Percentiles rank a stretch among this genome's conserved stretches.
phyloP scores from a whole-genome alignment of 2,888 invertebrate genomes.

The Drosophila subsilvestris region DNA sequence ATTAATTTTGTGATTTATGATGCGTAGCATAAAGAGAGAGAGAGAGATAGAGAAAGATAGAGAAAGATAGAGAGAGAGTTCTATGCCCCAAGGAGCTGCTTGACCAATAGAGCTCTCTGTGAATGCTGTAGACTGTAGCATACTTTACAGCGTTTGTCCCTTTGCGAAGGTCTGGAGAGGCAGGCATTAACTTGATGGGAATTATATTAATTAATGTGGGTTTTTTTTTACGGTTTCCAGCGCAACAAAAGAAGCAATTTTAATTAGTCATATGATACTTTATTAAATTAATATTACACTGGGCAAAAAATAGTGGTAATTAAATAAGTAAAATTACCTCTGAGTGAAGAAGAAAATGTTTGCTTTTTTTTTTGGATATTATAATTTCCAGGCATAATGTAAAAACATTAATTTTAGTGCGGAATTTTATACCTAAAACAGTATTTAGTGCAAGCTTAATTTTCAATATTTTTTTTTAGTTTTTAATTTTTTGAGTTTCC shows the following conservation, averaged over 20 bases:
- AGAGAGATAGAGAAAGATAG: not conserved
- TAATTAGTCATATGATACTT: not conserved
- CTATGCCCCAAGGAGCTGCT: not conserved
- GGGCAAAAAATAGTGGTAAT: not conserved
- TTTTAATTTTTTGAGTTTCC: too few species aligned
- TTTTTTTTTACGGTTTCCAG: not conserved
- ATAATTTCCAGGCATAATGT: too few species aligned
- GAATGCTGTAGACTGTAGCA: constrained; percentile 47
- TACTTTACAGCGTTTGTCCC: constrained; percentile 52
- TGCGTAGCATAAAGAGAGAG: constrained; percentile 39
- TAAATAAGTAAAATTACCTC: not conserved
- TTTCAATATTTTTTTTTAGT: too few species aligned
- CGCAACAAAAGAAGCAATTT: not conserved
- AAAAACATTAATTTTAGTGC: too few species aligned
- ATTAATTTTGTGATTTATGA: constrained; percentile 83
- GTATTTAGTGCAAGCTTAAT: too few species aligned
- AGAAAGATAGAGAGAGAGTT: not conserved
- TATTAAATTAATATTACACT: not conserved
- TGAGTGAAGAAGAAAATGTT: too few species aligned
- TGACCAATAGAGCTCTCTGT: constrained; percentile 20
- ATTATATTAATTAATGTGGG: constrained; percentile 55
- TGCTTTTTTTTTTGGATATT: too few species aligned
- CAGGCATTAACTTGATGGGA: constrained; percentile 37
- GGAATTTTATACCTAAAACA: too few species aligned
- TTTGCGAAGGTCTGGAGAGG: not conserved